Conservation (phyloP, 92 coral and sea anemone species). For the Hydrozoanthus gracilis region DNA sequence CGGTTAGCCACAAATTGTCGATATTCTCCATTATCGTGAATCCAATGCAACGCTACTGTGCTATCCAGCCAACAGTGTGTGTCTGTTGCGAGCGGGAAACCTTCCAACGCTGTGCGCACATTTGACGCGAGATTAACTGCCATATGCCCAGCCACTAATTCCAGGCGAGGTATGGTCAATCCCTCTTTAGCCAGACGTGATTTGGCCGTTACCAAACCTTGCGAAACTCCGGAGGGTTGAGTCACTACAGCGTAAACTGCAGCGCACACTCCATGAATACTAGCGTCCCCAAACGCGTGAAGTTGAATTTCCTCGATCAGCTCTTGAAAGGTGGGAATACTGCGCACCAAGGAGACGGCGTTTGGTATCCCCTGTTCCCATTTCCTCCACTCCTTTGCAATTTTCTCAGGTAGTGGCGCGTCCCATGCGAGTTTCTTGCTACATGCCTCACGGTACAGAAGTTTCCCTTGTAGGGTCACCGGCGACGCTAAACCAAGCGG, state of each 20-base stretch:
- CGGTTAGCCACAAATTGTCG: slow-evolving; percentile 23
- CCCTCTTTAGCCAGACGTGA: not conserved
- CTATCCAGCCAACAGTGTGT: slow-evolving; percentile 17
- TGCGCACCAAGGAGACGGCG: not conserved
- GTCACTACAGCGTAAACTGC: not conserved
- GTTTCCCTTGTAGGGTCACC: too few relatives aligned
- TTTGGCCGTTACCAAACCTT: not conserved
- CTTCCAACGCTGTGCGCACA: slow-evolving; percentile 28
- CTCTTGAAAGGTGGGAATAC: not conserved
- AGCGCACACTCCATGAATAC: not conserved
- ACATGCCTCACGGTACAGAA: not conserved
- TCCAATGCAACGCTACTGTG: slow-evolving; percentile 22
- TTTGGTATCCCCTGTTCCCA: not conserved
- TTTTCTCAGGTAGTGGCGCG: too few relatives aligned
- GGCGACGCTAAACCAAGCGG: not conserved
- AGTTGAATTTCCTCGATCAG: not conserved
- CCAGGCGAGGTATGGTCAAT: not conserved
- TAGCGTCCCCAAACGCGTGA: not conserved
- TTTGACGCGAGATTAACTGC: not conserved
- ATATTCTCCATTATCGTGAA: not conserved
- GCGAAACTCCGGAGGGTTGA: not conserved
- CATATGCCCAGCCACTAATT: slow-evolving; percentile 2
- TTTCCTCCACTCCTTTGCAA: too few relatives aligned
- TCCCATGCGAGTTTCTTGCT: not conserved
- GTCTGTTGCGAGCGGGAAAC: slow-evolving; percentile 1